These are phyloP conservation scores for Phoxinus dragarum DNA, from an alignment of 2,797 vertebrate genomes.

Conservation along the genomic window DNA sequence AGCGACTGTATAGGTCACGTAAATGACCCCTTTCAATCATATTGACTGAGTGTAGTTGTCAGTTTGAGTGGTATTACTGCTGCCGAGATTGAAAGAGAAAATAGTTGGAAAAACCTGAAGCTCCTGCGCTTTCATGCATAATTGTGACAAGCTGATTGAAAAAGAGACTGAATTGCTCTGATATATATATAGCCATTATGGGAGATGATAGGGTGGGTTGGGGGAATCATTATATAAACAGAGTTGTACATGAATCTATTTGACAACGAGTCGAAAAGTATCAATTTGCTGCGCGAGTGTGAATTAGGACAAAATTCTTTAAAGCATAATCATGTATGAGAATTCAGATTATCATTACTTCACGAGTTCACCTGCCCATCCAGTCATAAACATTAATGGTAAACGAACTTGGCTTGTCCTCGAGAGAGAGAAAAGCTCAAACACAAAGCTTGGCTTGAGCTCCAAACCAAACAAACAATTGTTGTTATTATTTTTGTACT, in stretches of 20 bases:
- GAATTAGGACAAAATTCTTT: background rate
- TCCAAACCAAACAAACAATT: no score
- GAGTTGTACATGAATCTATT: background rate
- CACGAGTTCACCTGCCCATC: background rate
- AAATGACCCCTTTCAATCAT: slow-evolving; percentile 35
- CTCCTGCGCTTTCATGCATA: background rate
- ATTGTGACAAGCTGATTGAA: background rate
- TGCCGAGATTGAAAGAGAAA: slow-evolving; percentile 7
- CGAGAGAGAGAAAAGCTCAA: no score
- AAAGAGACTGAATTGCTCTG: background rate
- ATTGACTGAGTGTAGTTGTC: background rate
- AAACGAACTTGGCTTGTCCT: background rate
- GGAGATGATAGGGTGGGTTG: no score
- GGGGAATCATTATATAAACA: background rate
- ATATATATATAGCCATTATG: background rate
- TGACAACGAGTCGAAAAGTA: background rate
- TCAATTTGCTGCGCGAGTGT: no score
- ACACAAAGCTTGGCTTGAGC: no score
- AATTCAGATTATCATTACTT: background rate
- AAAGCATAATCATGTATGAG: background rate
- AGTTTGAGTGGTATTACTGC: background rate
- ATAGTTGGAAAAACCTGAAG: background rate
- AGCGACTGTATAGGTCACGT: background rate
- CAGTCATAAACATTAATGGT: background rate
- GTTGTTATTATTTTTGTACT: no score